Evolutionary conservation across 2,888 invertebrate species (phyloP), one percentile per base, ranked within the genome.

Genomic region (Sipha maydis): DNA sequence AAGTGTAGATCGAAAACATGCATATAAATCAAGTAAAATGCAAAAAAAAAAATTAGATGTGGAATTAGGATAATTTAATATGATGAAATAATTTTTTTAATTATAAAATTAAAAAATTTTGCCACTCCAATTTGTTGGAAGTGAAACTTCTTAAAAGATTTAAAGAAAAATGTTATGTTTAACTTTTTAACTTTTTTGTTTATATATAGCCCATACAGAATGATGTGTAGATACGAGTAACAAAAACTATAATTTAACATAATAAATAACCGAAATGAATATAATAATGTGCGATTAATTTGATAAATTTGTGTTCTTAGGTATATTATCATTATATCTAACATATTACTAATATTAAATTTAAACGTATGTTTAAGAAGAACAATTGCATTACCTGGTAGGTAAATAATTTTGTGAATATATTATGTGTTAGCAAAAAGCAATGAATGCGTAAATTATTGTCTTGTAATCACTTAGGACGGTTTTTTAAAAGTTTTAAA

Each of bases 381-480:
- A 71, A 17, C 28, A 1, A 61, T 61, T 61, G 61, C 25, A 1
- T 61, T 61, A 61, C 25, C 61, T 61, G 25, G 9, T 71, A 71
- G n/a, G 28, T 5, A 31, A 17, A 28, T 28, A 9, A 31, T 71
- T 31, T 71, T 71, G 7, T 28, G 28, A 11, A 31, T 21, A 69
- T 71, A 28, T 71, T 31, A 31, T 4, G 4, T 28, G 31, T 31
- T 69, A 11, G 31, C 17, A 11, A 28, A 71, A 71, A 71, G 4
- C 31, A 14, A 11, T 71, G 48, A 31, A 28, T 41, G 21, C 31
- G 8, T 8, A 17, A 48, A 54, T 54, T 71, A 83, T 54, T 83
- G 54, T 54, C 14, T 83, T 69, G 48, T 69, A 71, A 82, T 82
- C 28, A 69, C 48, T 71, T 48, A 1, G 54, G 83, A 71, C 83